Evolutionary conservation across 2,113 vertebrate genomes (phyloP), one percentile per base, ranked within the genome.

Genomic region (Calidris pugnax): DNA sequence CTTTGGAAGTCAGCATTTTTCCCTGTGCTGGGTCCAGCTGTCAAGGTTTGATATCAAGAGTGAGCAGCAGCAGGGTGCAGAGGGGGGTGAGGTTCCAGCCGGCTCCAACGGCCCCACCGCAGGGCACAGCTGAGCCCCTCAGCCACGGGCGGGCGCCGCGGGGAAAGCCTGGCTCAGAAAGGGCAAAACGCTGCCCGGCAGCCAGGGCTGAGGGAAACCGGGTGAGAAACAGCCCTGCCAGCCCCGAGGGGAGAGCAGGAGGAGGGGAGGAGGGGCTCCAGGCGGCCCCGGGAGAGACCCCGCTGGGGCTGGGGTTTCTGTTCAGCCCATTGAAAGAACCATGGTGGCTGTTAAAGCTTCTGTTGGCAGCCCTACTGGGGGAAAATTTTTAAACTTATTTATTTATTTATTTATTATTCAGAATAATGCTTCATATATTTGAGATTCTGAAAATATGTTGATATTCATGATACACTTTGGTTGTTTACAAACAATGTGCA

Each of bases 301-400:
- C 9, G 9, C 1, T 2, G 6, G 17, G 30, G 17, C 39, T 6
- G n/a, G 4, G 1, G 1, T 7, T 19, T 8, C 10, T 39, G 24
- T 20, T 53, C 5, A 16, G 45, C 1, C 14, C 0, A 2, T 6
- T 43, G 27, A 14, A 12, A 3, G 11, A 23, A 16, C 12, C 8
- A 1, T 4, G 55, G 12, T 4, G 1, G 28, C 37, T 35, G 47
- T 22, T 39, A 24, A 37, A 72, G 4, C 28, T 57, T 8, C 37
- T 16, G 6, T 9, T 33, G 39, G 32, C 12, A 33, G 7, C 5
- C 5, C 16, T 59, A 6, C 1, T 22, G 12, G 28, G n/a, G 16
- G 3, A 14, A 2, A 33, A 28, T 7, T 22, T 45, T 64, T 51
- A 35, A 32, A 45, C 14, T 12, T 17, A 35, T 15, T 22, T 48